These are phyloP conservation scores for Coregonus sp. DNA, from an alignment of 2,797 vertebrate genomes.

Conservation along the genomic window DNA sequence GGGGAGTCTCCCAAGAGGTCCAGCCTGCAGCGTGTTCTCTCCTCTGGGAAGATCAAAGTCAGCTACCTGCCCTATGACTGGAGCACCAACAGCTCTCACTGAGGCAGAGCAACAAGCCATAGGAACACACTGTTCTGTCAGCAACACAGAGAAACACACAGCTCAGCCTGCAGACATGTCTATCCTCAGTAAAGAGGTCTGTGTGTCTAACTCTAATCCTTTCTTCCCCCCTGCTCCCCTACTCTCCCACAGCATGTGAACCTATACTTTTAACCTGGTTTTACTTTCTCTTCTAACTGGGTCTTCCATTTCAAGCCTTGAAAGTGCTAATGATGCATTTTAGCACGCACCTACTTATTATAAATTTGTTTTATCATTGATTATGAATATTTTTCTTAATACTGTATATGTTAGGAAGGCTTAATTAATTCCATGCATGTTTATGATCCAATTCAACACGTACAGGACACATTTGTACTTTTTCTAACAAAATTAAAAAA, in stretches of 20 bases:
- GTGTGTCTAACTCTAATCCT: background rate
- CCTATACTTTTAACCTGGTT: background rate
- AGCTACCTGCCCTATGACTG: slow-evolving; percentile 82
- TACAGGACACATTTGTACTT: slow-evolving; percentile 40
- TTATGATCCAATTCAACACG: slow-evolving; percentile 34
- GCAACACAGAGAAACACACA: background rate
- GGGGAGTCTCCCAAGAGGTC: slow-evolving; percentile 76
- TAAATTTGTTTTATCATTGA: slow-evolving; percentile 6
- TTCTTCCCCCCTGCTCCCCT: background rate
- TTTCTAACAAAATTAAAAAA: slow-evolving; percentile 15
- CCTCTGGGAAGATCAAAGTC: slow-evolving; percentile 74
- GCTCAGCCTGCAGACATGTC: background rate
- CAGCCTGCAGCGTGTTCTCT: slow-evolving; percentile 71
- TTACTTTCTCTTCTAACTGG: slow-evolving; percentile 35
- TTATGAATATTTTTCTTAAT: slow-evolving; percentile 20
- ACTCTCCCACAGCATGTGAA: slow-evolving; percentile 7
- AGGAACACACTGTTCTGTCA: slow-evolving; percentile 20
- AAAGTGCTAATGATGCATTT: slow-evolving; percentile 49
- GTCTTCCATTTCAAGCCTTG: slow-evolving; percentile 60
- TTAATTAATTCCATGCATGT: slow-evolving; percentile 60
- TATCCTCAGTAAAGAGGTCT: background rate
- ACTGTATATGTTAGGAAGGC: slow-evolving; percentile 28
- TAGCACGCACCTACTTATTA: slow-evolving; percentile 25
- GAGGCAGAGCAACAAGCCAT: slow-evolving; percentile 51
- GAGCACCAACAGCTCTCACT: slow-evolving; percentile 72